Conservation (phyloP, 2,113 vertebrate genomes). For the Oryzias woworae region DNA sequence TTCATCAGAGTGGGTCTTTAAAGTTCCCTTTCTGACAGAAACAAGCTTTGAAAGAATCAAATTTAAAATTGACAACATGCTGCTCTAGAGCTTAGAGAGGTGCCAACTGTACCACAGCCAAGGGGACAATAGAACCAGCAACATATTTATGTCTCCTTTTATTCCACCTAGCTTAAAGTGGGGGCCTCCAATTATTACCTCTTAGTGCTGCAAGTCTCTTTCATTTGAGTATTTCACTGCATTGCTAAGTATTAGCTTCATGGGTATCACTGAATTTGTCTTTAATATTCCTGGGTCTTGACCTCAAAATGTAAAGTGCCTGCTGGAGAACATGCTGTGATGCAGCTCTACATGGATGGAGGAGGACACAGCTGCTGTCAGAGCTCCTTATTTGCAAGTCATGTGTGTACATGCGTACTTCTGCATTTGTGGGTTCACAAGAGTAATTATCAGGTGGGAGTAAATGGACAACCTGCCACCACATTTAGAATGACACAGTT, state of each 20-base stretch:
- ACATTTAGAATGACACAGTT: slow-evolving; percentile 14
- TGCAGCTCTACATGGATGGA: not conserved
- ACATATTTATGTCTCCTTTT: no score
- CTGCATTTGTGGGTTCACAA: not conserved
- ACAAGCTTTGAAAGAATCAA: no score
- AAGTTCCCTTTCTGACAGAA: no score
- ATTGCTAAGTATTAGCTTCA: not conserved
- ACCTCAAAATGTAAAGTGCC: not conserved
- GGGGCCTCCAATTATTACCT: no score
- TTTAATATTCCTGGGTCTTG: not conserved
- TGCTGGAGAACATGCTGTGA: not conserved
- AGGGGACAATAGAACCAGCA: no score
- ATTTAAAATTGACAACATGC: no score
- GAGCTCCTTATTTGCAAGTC: not conserved
- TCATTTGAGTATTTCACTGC: not conserved
- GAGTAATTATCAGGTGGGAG: slow-evolving; percentile 20
- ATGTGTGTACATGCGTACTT: not conserved
- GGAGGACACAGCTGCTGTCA: not conserved
- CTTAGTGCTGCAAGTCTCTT: no score
- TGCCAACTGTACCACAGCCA: no score
- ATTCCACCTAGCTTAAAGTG: no score
- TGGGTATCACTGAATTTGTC: not conserved
- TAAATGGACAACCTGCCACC: slow-evolving; percentile 28
- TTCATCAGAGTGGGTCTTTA: no score
- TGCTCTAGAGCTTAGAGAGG: no score